phyloP scores from a whole-genome alignment of 2,113 vertebrate species.

The Tragulus kanchil region DNA sequence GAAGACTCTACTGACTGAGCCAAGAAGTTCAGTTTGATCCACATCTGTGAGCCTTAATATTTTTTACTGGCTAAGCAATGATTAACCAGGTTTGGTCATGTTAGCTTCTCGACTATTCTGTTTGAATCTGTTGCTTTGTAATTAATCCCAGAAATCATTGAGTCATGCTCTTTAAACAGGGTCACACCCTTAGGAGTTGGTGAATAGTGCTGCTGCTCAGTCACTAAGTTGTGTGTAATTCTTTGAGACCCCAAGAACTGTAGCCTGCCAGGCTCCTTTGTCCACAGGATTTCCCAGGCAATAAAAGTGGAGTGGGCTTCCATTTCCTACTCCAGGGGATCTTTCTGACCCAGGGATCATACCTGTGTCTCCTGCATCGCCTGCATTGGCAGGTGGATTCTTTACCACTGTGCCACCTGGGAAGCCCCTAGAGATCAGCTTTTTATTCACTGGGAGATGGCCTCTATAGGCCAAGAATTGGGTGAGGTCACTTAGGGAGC shows the following conservation, averaged over 20 bases:
- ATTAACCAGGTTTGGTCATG: neutral
- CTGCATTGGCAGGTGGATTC: neutral
- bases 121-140: slow-evolving; percentile 15
- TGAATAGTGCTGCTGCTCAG: neutral
- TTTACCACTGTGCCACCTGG: neutral
- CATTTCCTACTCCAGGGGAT: neutral
- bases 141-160: slow-evolving; percentile 42
- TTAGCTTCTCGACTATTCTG: slow-evolving; percentile 10
- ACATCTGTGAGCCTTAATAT: neutral
- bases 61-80: neutral
- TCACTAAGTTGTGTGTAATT: neutral
- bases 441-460: neutral
- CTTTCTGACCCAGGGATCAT: neutral
- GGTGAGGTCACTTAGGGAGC: neutral
- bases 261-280: neutral
- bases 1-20: neutral
- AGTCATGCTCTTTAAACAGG: slow-evolving; percentile 33
- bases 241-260: neutral
- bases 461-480: neutral
- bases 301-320: neutral
- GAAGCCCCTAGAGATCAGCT: neutral
- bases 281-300: neutral
- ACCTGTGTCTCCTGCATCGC: neutral
- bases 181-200: neutral
- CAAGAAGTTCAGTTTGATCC: neutral